These are phyloP conservation scores for Embiotoca jacksoni DNA, from an alignment of 2,113 vertebrate genomes.

Conservation along the genomic window DNA sequence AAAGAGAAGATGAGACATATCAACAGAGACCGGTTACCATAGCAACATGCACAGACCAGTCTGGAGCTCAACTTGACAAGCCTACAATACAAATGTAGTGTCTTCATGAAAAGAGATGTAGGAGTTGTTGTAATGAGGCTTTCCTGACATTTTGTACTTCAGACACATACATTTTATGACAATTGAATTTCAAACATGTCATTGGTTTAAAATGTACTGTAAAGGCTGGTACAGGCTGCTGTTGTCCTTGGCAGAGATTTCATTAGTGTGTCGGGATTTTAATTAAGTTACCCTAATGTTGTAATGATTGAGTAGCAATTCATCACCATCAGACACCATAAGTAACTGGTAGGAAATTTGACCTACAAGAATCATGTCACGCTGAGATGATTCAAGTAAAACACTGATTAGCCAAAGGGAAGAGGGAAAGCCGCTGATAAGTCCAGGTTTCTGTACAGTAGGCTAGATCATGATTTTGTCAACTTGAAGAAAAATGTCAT, in stretches of 20 bases:
- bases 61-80: slow-evolving; percentile 23
- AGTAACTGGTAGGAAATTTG: not conserved
- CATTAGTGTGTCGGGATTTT: too few relatives aligned
- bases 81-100: not conserved
- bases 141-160: not conserved
- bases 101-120: not conserved
- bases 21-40: slow-evolving; percentile 32
- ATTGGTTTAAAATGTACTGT: not conserved
- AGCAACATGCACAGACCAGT: slow-evolving; percentile 39
- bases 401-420: too few relatives aligned
- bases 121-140: slow-evolving; percentile 1
- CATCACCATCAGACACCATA: not conserved
- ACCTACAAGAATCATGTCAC: not conserved
- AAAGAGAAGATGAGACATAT: slow-evolving; percentile 20
- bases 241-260: not conserved
- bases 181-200: not conserved
- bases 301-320: not conserved
- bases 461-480: too few relatives aligned
- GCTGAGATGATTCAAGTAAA: too few relatives aligned
- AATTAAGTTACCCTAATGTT: not conserved
- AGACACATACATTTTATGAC: not conserved
- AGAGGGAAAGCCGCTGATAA: too few relatives aligned
- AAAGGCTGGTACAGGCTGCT: not conserved
- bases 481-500: too few relatives aligned
- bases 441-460: too few relatives aligned